Evolutionary conservation across 2,113 vertebrate species (phyloP), one percentile per base, ranked within the genome.

Genomic region (Epinephelus fuscoguttatus): DNA sequence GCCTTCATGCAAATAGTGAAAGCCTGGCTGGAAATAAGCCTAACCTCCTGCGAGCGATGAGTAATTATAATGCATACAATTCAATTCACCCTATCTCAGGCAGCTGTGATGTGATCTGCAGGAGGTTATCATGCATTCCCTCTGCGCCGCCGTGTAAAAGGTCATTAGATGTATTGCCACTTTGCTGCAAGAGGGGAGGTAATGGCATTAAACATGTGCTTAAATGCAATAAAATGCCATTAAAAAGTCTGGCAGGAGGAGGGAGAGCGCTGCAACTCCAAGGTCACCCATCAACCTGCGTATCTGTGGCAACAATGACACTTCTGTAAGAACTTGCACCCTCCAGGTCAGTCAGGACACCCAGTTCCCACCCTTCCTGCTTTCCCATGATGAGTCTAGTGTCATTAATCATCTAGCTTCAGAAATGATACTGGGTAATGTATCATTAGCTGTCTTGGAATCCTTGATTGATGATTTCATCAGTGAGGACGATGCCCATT

Each of bases 221-320:
- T 47, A 74, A 49, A 70, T 70, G 76, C 33, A 64, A 64, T 62
- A 62, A 69, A 82, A 86, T 52, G 59, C 27, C 70, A 72, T 75
- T 75, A 82, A 45, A 23, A 70, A 30, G 74, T 33, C 61, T n/a
- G 30, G 1, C 25, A 42, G 78, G 7, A 67, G 33, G 60, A 42
- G 7, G 74, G 25, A 66, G 60, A 49, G 33, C 50, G 47, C 37
- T 55, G 30, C 74, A 83, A 33, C 33, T 63, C 49, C 76, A 57
- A 64, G 66, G 56, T 73, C 73, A 77, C 85, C 70, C 57, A 81
- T 88, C 87, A 89, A 30, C 57, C 42, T 27, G 63, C 27, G 81
- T 89, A 67, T 74, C 81, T 50, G 47, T 71, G 27, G 84, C 68
- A 87, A 81, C 77, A 18, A 47, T 23, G 66, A 37, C 33, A 37